Base-by-base conservation (phyloP, 35 echinoderm and acorn worm genomes). In the Holothuria glaberrima region DNA sequence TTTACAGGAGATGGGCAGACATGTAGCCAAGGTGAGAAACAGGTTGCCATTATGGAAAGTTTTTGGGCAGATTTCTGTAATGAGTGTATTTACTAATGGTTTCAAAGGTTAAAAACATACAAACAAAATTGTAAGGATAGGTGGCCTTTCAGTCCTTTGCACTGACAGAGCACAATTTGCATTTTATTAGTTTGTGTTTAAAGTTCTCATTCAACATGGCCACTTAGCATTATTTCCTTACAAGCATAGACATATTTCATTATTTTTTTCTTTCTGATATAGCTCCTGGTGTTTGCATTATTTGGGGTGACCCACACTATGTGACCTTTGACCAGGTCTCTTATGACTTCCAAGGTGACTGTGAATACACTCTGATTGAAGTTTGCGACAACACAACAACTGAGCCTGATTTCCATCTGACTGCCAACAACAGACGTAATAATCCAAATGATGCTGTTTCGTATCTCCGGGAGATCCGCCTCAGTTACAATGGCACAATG, bases 261-360 rank as follows among this genome's bases (percentile, higher is more conserved):
- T 14, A 54, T 54, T 54, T 14, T 10, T 54, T 54, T 54, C 50
- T 54, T 54, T 9, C 16, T 54, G 10, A 5, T 25, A 41, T 24
- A 92, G 90, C 90, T 87, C 83, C 90, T 87, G 90, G 77, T 32
- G 58, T 72, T 59, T 94, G 93, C 56, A 87, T 71, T 52, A 58
- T 91, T 30, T 94, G 93, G 93, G 94, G 94, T 32, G 94, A 95
- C 83, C 91, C 94, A 41, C 94, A 95, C 59, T 95, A 95, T 44
- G 58, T 78, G 20, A 92, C 94, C 34, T 95, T 95, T 86, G 94
- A 95, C 74, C 29, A 68, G 21, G 46, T 64, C 30, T 68, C 18
- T 1, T 95, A 86, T 52, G 80, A 95, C 82, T 95, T 76, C 94
- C 91, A 92, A 71, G 94, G 94, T 41, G 86, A 68, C 34, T 95